These are phyloP conservation scores for Drosophila emarginata DNA, from an alignment of 2,888 invertebrate species.

Conservation along the genomic window DNA sequence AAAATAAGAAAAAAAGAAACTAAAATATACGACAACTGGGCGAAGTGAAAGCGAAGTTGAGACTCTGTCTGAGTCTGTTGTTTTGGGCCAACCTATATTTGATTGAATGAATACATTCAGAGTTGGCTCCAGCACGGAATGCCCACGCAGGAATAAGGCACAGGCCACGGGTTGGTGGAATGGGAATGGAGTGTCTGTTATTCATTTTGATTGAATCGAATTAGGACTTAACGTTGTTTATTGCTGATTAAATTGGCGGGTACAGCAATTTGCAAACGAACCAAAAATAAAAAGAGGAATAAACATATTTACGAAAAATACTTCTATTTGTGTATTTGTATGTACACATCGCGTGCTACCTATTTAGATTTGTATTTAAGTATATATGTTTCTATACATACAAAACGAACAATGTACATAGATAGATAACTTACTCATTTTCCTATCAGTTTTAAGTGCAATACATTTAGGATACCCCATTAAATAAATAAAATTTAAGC, in stretches of 20 bases:
- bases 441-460: slow-evolving; percentile 39
- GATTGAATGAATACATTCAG: slow-evolving; percentile 40
- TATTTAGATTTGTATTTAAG: slow-evolving; percentile 16
- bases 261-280: slow-evolving; percentile 62
- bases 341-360: slow-evolving; percentile 53
- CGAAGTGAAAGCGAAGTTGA: slow-evolving; percentile 59
- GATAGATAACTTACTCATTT: slow-evolving; percentile 35
- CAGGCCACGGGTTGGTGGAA: slow-evolving; percentile 3
- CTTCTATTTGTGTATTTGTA: slow-evolving; percentile 2
- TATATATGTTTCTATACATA: slow-evolving; percentile 24
- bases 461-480: slow-evolving; percentile 16
- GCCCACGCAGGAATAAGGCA: slow-evolving; percentile 2
- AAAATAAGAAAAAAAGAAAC: slow-evolving; percentile 22
- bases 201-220: slow-evolving; percentile 77
- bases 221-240: slow-evolving; percentile 76
- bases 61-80: slow-evolving; percentile 34
- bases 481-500: background rate
- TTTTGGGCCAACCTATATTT: slow-evolving; percentile 60
- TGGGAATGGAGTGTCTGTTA: slow-evolving; percentile 43
- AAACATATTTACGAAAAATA: slow-evolving; percentile 17
- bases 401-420: slow-evolving; percentile 20
- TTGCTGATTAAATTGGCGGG: slow-evolving; percentile 73
- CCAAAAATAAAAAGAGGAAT: slow-evolving; percentile 34
- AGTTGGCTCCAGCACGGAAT: slow-evolving; percentile 35
- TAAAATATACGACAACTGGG: slow-evolving; percentile 42